Percentiles rank a stretch among this genome's conserved stretches.
Conservation (phyloP, 2,797 vertebrate species). For the Eremophila alpestris region DNA sequence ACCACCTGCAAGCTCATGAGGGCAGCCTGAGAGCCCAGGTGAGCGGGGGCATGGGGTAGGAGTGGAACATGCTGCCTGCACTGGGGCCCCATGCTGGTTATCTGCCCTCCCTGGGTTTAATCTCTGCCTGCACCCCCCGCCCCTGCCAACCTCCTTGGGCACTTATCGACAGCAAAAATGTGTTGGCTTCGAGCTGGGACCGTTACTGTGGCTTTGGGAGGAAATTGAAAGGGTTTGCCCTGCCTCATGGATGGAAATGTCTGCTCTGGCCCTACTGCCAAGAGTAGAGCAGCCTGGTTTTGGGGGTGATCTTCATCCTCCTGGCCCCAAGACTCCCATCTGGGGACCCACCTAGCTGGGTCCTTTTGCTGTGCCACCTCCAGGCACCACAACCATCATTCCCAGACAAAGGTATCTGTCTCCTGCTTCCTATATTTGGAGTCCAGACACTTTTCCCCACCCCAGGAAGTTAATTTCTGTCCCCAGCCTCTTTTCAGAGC, state of each 20-base stretch:
- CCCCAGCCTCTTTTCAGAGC: background rate
- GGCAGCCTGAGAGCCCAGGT: rapidly evolving
- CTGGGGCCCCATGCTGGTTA: background rate
- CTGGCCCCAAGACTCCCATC: background rate
- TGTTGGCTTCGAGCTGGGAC: background rate
- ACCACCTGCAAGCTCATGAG: background rate
- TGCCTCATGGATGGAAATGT: background rate
- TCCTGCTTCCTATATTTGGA: background rate
- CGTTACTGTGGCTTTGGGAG: constrained; percentile 44
- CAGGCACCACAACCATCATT: background rate
- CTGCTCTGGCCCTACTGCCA: background rate
- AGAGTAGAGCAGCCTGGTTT: background rate
- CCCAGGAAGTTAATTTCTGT: background rate
- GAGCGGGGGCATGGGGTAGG: background rate
- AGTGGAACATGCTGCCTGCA: background rate
- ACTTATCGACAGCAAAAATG: constrained; percentile 54
- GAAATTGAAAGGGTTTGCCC: constrained; percentile 19
- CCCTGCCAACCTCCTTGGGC: background rate
- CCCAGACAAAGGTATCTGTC: background rate
- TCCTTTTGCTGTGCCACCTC: background rate
- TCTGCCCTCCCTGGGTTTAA: background rate
- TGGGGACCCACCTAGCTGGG: background rate
- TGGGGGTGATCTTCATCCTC: background rate
- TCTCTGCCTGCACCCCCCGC: background rate
- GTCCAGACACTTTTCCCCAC: background rate